A percentile compares a stretch with the other conserved stretches of the same genome.
Conservation (phyloP, 2,113 vertebrate species). For the Holacanthus passer region DNA sequence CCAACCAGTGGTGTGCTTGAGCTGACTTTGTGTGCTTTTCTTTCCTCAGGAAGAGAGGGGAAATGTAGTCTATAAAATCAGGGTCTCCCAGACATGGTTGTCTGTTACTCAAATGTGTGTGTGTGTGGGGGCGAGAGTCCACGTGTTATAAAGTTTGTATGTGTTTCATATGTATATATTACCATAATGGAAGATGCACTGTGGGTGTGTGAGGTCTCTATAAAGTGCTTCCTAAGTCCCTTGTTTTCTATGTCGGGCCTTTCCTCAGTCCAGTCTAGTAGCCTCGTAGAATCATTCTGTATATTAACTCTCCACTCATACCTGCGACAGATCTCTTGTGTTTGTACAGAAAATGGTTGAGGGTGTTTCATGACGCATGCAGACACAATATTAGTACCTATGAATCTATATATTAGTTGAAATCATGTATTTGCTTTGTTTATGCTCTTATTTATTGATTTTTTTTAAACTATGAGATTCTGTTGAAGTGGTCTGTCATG, state of each 20-base stretch:
- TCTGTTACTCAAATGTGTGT: conserved; percentile 45
- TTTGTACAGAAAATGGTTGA: conserved; percentile 72
- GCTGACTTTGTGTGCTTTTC: conserved; percentile 48
- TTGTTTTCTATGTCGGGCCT: conserved; percentile 70
- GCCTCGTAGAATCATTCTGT: conserved; percentile 66
- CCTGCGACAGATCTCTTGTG: conserved; percentile 51
- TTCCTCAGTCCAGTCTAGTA: conserved; percentile 67
- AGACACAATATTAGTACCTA: conserved; percentile 72
- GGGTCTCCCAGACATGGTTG: conserved; percentile 76
- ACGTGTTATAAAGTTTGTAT: conserved; percentile 13
- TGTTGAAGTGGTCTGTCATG: conserved; percentile 72
- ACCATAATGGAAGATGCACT: conserved; percentile 28
- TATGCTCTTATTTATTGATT: conserved; percentile 71
- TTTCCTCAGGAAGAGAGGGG: conserved; percentile 81
- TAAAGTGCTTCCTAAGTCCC: conserved; percentile 79
- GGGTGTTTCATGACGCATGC: conserved; percentile 76
- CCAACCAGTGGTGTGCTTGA: conserved; percentile 49
- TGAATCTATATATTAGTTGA: conserved; percentile 72
- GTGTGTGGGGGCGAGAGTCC: neutral
- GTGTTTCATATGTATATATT: conserved; percentile 39
- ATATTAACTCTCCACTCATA: conserved; percentile 47
- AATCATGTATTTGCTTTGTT: conserved; percentile 75
- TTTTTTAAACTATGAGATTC: conserved; percentile 67
- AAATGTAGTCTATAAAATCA: conserved; percentile 78
- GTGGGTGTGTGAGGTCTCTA: conserved; percentile 63